Conservation (phyloP, 2,113 vertebrate species). For the Macroglossus sobrinus region DNA sequence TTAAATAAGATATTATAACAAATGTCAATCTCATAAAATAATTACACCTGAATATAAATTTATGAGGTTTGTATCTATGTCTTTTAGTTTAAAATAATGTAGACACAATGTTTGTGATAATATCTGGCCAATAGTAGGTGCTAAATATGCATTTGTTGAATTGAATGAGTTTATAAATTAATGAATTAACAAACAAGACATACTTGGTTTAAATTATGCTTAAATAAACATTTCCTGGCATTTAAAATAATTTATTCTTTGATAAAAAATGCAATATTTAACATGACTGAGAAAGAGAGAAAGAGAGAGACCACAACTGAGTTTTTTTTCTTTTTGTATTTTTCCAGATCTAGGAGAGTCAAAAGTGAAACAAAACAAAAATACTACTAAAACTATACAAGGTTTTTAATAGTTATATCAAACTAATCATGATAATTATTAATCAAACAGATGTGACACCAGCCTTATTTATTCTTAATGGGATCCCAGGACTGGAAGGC, state of each 20-base stretch:
- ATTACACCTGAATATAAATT: not conserved
- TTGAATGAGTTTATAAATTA: not conserved
- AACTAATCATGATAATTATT: too few species aligned
- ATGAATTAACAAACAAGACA: not conserved
- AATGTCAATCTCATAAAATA: not conserved
- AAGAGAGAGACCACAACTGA: not conserved
- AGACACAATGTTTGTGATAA: not conserved
- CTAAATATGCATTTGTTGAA: too few species aligned
- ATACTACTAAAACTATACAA: too few species aligned
- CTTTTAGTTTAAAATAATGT: not conserved
- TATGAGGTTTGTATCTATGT: not conserved
- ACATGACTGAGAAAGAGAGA: too few species aligned
- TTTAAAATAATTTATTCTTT: not conserved
- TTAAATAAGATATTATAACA: not conserved
- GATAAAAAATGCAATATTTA: not conserved
- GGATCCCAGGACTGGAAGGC: too few species aligned
- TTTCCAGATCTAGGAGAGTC: not conserved
- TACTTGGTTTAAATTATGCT: not conserved
- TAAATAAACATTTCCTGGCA: not conserved
- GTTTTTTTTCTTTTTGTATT: not conserved
- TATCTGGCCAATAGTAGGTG: not conserved
- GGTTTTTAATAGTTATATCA: too few species aligned
- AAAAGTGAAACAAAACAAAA: not conserved
- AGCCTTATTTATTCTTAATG: too few species aligned
- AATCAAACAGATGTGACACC: too few species aligned